phyloP scores from a whole-genome alignment of 2,113 vertebrate genomes.

The Pao palembangensis region DNA sequence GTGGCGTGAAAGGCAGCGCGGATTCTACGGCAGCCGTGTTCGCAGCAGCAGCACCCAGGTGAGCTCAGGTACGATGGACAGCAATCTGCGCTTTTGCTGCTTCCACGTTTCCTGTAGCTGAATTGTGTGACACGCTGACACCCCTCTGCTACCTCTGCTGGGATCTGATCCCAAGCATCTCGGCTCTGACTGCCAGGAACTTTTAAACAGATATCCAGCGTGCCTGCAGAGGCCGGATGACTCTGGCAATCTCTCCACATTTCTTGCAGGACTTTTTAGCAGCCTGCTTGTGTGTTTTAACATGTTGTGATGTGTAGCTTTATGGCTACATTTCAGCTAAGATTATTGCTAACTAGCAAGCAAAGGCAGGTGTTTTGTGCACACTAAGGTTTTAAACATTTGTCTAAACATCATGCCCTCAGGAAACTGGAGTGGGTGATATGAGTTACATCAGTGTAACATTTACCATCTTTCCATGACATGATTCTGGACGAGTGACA shows the following conservation, averaged over 20 bases:
- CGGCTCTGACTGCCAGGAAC: not conserved
- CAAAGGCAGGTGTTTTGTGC: not conserved
- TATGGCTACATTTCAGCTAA: not conserved
- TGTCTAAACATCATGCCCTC: not conserved
- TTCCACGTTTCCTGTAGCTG: too few relatives aligned
- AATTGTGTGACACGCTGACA: too few relatives aligned
- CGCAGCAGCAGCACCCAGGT: too few relatives aligned
- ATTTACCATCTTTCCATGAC: slow-evolving; percentile 30
- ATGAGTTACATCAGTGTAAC: slow-evolving; percentile 2
- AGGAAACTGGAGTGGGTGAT: not conserved
- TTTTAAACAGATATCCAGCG: not conserved
- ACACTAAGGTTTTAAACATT: not conserved
- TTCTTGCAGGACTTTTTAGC: not conserved
- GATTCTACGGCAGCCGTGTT: too few relatives aligned
- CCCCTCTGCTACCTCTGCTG: not conserved
- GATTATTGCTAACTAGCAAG: not conserved
- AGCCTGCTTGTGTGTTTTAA: not conserved
- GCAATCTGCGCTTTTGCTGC: too few relatives aligned
- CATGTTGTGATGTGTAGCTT: not conserved
- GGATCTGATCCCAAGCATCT: not conserved
- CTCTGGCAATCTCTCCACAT: not conserved
- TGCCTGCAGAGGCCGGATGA: not conserved
- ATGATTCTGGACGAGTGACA: slow-evolving; percentile 21
- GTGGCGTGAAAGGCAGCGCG: too few relatives aligned
- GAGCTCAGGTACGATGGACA: too few relatives aligned